Evolutionary conservation across 2,888 invertebrate species (phyloP).

Genomic region (Ashinkailepas kermadecensis): DNA sequence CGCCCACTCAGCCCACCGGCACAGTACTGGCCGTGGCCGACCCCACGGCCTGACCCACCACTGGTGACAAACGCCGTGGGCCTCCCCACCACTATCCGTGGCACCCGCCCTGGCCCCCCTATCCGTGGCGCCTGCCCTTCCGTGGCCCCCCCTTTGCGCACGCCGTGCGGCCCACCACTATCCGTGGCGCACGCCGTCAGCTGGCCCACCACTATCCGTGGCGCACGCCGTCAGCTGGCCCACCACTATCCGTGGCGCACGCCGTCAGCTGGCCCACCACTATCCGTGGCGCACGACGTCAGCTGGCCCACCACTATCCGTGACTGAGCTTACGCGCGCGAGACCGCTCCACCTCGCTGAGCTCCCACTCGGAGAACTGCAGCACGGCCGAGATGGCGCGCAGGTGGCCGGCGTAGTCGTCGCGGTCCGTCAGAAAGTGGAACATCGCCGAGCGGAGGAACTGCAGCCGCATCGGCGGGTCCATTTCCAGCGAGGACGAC

Average conservation of each 20-base stretch:
- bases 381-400: constrained; percentile 85
- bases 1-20: too few relatives aligned
- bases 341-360: constrained; percentile 59
- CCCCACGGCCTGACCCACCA: too few relatives aligned
- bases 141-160: too few relatives aligned
- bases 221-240: not conserved
- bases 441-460: constrained; percentile 89
- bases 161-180: not conserved
- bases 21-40: too few relatives aligned
- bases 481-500: constrained; percentile 40
- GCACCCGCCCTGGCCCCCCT: not conserved
- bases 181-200: not conserved
- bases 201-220: not conserved
- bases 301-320: not conserved
- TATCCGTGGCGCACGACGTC: not conserved
- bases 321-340: not conserved
- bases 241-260: not conserved
- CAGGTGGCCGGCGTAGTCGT: constrained; percentile 79
- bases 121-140: not conserved
- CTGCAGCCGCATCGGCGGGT: constrained; percentile 85
- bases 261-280: not conserved
- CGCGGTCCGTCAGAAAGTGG: constrained; percentile 82
- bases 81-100: not conserved
- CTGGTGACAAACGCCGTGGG: not conserved
- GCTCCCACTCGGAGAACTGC: constrained; percentile 74